Conservation (phyloP, 2,888 invertebrate genomes). For the Machimus rusticus region DNA sequence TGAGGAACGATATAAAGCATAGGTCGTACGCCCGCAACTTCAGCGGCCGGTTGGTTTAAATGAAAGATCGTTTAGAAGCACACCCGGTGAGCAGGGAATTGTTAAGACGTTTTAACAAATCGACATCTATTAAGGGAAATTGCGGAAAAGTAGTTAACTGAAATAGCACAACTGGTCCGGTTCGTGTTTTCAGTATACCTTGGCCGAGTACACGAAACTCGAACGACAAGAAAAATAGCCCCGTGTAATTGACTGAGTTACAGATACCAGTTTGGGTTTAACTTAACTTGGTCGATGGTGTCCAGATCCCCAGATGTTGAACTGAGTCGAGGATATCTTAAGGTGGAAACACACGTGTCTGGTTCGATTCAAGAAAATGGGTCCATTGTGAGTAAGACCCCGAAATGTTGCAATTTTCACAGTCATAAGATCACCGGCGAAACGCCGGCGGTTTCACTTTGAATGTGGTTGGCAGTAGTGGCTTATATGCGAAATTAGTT, state of each 20-base stretch:
- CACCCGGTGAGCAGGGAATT: conserved; percentile 23
- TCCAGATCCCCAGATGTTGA: not conserved
- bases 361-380: not conserved
- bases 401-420: not conserved
- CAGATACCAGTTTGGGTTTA: not conserved
- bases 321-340: not conserved
- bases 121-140: conserved; percentile 34
- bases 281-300: not conserved
- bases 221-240: not conserved
- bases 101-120: conserved; percentile 32
- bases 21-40: not conserved
- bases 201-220: not conserved
- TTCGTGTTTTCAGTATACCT: not conserved
- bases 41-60: not conserved
- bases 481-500: not conserved
- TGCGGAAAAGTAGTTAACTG: conserved; percentile 28
- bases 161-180: conserved; percentile 14
- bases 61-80: conserved; percentile 19
- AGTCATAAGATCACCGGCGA: conserved; percentile 1
- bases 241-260: conserved; percentile 1
- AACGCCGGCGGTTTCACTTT: conserved; percentile 10
- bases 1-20: conserved; percentile 11
- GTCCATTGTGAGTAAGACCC: conserved; percentile 2
- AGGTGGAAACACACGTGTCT: conserved; percentile 25
- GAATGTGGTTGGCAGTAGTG: not conserved